Percentiles rank a stretch among this genome's conserved stretches.
phyloP scores from a whole-genome alignment of 2,888 invertebrate genomes.

The Sipha maydis region DNA sequence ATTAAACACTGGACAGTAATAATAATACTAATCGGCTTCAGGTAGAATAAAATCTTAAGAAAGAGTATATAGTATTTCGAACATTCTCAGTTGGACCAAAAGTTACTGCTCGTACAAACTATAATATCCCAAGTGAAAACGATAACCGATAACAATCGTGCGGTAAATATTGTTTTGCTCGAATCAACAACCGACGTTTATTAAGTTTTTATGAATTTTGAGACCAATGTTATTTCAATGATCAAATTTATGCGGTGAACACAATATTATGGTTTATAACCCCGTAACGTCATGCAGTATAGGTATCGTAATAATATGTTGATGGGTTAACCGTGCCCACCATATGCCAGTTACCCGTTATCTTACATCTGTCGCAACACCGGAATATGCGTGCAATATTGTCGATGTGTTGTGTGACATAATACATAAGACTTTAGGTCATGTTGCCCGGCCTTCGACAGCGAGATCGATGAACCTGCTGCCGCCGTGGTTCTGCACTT shows the following conservation, averaged over 20 bases:
- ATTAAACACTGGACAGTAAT: too few species aligned
- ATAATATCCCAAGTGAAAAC: too few species aligned
- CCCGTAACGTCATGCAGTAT: too few species aligned
- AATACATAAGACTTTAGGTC: background rate
- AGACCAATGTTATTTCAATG: background rate
- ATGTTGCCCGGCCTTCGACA: slow-evolving; percentile 7
- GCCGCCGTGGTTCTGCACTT: background rate
- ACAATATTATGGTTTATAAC: too few species aligned
- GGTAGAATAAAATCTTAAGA: too few species aligned
- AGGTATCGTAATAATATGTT: background rate
- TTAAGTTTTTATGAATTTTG: background rate
- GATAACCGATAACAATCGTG: too few species aligned
- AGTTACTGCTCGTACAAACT: too few species aligned
- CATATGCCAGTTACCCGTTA: background rate
- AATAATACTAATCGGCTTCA: too few species aligned
- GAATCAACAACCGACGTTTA: too few species aligned
- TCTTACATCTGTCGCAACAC: background rate
- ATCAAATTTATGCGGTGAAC: background rate
- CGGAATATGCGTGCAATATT: slow-evolving; percentile 6
- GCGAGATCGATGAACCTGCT: slow-evolving; percentile 46
- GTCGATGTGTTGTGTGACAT: background rate
- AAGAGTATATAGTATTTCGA: too few species aligned
- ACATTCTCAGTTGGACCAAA: too few species aligned
- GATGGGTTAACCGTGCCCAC: background rate
- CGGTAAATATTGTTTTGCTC: too few species aligned